These are phyloP conservation scores for Ophioderma brevispina DNA, from an alignment of 35 echinoderm and acorn worm species.

Conservation along the genomic window DNA sequence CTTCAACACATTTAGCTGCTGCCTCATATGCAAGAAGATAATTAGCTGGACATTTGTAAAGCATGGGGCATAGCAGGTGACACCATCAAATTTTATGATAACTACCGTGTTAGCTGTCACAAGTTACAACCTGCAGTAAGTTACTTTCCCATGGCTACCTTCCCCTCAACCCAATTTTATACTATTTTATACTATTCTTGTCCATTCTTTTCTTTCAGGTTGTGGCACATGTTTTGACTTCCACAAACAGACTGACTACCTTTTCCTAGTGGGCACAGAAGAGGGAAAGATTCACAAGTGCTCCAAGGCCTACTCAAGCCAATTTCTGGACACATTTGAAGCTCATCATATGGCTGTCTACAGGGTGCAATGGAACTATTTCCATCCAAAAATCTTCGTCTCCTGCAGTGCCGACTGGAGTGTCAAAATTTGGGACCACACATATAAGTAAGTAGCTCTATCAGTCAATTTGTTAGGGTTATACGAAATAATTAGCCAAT, in stretches of 20 bases:
- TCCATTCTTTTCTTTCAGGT: slow-evolving; percentile 48
- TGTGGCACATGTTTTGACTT: slow-evolving; percentile 99
- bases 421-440: slow-evolving; percentile 99
- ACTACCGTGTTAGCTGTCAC: too few relatives aligned
- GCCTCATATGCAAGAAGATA: too few relatives aligned
- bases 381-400: slow-evolving; percentile 98
- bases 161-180: too few relatives aligned
- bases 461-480: too few relatives aligned
- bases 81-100: too few relatives aligned
- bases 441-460: slow-evolving; percentile 81
- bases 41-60: too few relatives aligned
- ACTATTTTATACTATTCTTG: too few relatives aligned
- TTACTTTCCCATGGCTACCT: too few relatives aligned
- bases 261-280: slow-evolving; percentile 98
- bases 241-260: slow-evolving; percentile 99
- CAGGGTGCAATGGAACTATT: slow-evolving; percentile 97
- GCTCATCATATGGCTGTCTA: slow-evolving; percentile 99
- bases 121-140: too few relatives aligned
- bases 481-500: too few relatives aligned
- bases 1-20: too few relatives aligned
- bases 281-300: slow-evolving; percentile 99
- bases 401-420: slow-evolving; percentile 99
- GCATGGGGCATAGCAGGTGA: too few relatives aligned
- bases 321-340: slow-evolving; percentile 98
- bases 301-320: slow-evolving; percentile 98